Base-by-base conservation (phyloP, 2,888 invertebrate genomes). In the Synanthedon andrenaeformis region DNA sequence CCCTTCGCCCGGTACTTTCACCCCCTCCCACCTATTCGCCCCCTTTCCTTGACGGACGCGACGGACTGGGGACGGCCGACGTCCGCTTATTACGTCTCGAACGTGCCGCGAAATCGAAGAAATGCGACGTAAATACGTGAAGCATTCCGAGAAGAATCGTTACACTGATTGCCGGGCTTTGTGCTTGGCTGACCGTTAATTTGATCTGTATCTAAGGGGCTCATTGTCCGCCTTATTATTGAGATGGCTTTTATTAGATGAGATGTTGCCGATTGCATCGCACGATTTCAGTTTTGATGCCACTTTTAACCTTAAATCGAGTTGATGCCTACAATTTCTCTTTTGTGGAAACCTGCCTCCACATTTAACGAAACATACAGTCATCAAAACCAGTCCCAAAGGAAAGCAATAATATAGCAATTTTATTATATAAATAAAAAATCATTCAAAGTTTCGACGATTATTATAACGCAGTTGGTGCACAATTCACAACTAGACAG, bases 61-160 rank as follows among this genome's bases (percentile, higher is more conserved):
- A 78, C 76, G 82, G 77, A 80, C 80, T 73, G 73, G 76, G 78
- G 76, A 74, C 76, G 76, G 61, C 69, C 72, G 70, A 64, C 72
- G 78, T 70, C 74, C 81, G 82, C 84, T 87, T 86, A 86, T 87
- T 87, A 85, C 85, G 82, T 78, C 78, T 75, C 76, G 82, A 73
- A 85, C 86, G 85, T 86, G 85, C 85, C 83, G 79, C 84, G 83
- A 81, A 86, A 84, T 85, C 86, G 86, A 83, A 86, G 84, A 83
- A 86, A 87, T 84, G 82, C 79, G 83, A 83, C 83, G 84, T 82
- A 83, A 85, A 81, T 79, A 83, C 82, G 76, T 76, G 80, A 76
- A 78, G 69, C 79, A 73, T 72, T 70, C 71, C 72, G 61, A 67
- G 74, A 79, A 77, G 82, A 83, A 82, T 82, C 79, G 80, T 75